Conservation (phyloP, 2,888 invertebrate species). For the Bembecia ichneumoniformis region DNA sequence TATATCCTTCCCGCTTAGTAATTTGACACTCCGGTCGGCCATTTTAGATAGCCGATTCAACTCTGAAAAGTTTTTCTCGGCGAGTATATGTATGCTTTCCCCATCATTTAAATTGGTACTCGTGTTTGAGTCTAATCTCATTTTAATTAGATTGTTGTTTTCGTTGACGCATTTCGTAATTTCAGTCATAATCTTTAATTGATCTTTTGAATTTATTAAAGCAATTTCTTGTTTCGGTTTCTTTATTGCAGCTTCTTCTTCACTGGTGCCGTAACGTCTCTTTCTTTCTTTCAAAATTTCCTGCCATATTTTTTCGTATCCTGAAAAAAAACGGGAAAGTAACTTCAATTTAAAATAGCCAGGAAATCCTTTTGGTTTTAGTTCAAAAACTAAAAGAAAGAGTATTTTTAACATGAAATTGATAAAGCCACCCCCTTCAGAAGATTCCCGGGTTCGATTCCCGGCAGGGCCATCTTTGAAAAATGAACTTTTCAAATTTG, state of each 20-base stretch:
- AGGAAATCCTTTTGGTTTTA: too few species aligned
- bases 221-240: conserved; percentile 16
- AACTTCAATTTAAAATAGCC: too few species aligned
- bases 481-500: too few species aligned
- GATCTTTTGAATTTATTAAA: conserved; percentile 39
- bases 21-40: conserved; percentile 58
- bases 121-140: conserved; percentile 35
- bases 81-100: conserved; percentile 45
- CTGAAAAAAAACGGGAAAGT: conserved; percentile 39
- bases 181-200: conserved; percentile 53
- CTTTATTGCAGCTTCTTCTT: conserved; percentile 22
- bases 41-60: conserved; percentile 58
- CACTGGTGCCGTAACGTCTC: conserved; percentile 61
- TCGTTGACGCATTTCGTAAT: conserved; percentile 57
- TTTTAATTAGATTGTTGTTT: conserved; percentile 61
- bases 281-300: conserved; percentile 75
- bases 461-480: too few species aligned
- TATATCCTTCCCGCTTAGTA: conserved; percentile 47
- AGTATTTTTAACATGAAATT: too few species aligned
- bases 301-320: conserved; percentile 75
- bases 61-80: conserved; percentile 63
- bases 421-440: too few species aligned
- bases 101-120: conserved; percentile 23
- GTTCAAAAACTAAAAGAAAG: too few species aligned
- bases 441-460: too few species aligned